Evolutionary conservation across 2,113 vertebrate genomes (phyloP), one percentile per base, ranked within the genome.

Genomic region (Brienomyrus brachyistius): DNA sequence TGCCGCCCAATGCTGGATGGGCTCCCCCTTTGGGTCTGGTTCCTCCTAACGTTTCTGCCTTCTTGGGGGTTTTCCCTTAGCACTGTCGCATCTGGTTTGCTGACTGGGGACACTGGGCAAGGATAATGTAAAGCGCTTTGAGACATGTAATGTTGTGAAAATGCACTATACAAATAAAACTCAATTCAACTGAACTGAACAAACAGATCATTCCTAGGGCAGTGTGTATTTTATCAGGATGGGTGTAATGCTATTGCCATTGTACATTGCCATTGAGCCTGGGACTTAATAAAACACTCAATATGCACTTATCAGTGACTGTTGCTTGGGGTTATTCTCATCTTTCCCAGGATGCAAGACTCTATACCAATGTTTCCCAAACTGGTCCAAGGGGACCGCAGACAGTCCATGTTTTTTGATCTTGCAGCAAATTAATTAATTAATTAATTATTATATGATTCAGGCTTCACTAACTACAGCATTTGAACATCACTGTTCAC

Each of bases 401-500:
- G 23, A n/a, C 23, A 27, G 23, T n/a, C 54, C 54, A 56, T 13
- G 52, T 19, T 56, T 59, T n/a, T 62, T 62, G 23, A 8, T 66
- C 23, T 66, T 27, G 23, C 59, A 27, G 52, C 4, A 56, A 56
- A 56, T 56, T 6, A 56, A 21, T 56, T 19, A 56, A 56, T 31
- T 31, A 31, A 31, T 31, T 31, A 31, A 31, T 31, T 31, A 31
- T 54, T 19, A 54, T 4, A 31, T 48, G 51, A 11, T 56, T 19
- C 19, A 15, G 62, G 23, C 31, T 43, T 66, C 21, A 45, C 87
- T 91, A 91, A 89, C 84, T 84, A 86, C 90, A 9, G 15, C 88
- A 54, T 83, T 82, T 89, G 84, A 89, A 84, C 59, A 88, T 89
- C 86, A 51, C 87, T 85, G 31, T 89, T 86, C 87, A 54, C n/a